phyloP scores from a whole-genome alignment of 2,113 vertebrate species.

The Podarcis cretensis region DNA sequence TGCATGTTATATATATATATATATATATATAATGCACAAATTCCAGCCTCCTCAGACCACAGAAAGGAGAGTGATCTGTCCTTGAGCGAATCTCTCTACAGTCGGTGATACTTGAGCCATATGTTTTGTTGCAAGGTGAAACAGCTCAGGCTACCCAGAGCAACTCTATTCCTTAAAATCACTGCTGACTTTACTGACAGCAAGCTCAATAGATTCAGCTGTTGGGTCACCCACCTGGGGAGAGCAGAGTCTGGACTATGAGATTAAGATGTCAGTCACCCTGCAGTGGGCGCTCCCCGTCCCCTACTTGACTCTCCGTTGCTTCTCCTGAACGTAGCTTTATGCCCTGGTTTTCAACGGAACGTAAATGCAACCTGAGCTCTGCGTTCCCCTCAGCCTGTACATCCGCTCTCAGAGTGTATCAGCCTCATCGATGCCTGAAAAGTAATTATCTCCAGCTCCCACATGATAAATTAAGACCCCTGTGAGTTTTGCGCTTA shows the following conservation, averaged over 20 bases:
- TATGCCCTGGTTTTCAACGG: constrained; percentile 61
- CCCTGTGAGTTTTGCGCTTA: constrained; percentile 54
- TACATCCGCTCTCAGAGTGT: constrained; percentile 38
- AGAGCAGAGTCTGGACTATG: constrained; percentile 60
- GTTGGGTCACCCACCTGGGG: constrained; percentile 66
- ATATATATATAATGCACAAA: not conserved
- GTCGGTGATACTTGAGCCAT: not conserved
- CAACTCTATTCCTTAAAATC: constrained; percentile 58
- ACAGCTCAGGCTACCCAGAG: constrained; percentile 44
- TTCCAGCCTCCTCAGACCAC: constrained; percentile 27
- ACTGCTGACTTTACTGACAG: constrained; percentile 66
- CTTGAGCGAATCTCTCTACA: not conserved
- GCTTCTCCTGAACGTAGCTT: constrained; percentile 34
- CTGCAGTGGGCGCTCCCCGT: constrained; percentile 59
- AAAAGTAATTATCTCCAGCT: constrained; percentile 65
- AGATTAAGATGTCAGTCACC: constrained; percentile 73
- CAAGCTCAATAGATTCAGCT: constrained; percentile 44
- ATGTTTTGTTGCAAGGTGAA: not conserved
- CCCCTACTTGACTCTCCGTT: constrained; percentile 44
- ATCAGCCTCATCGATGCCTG: constrained; percentile 36
- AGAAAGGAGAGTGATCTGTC: constrained; percentile 27
- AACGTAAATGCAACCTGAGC: constrained; percentile 68
- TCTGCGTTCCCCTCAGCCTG: constrained; percentile 36
- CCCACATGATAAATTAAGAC: constrained; percentile 63
- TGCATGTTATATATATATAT: not conserved